Percentiles rank a stretch among this genome's conserved stretches.
phyloP scores from a whole-genome alignment of 2,888 invertebrate genomes.

The Lissocephala sabroskyi region DNA sequence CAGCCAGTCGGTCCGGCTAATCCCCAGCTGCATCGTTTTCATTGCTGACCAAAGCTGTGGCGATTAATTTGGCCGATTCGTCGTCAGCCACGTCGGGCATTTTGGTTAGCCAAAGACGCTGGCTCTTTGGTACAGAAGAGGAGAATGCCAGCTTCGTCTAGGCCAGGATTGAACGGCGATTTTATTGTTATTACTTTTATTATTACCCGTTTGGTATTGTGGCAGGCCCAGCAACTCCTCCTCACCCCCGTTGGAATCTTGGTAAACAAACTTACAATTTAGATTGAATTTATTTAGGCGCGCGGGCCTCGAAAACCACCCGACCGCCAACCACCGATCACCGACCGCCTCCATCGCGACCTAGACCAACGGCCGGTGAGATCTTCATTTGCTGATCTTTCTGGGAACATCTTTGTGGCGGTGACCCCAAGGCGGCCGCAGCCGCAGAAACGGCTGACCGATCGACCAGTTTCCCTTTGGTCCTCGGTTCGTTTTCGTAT shows the following conservation, averaged over 20 bases:
- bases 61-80: constrained; percentile 53
- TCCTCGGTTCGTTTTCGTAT: constrained; percentile 19
- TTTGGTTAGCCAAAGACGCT: constrained; percentile 24
- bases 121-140: no score
- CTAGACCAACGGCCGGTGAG: constrained; percentile 63
- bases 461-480: constrained; percentile 25
- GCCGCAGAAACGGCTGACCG: constrained; percentile 40
- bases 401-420: constrained; percentile 69
- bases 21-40: constrained; percentile 8
- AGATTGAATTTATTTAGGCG: constrained; percentile 66
- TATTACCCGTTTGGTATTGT: constrained; percentile 26
- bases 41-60: constrained; percentile 10
- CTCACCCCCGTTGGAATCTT: no score
- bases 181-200: constrained; percentile 24
- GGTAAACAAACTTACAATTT: constrained; percentile 67
- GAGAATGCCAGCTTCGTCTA: no score
- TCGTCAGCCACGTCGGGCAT: constrained; percentile 22
- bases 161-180: no score
- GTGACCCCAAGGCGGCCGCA: constrained; percentile 47
- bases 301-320: constrained; percentile 22
- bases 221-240: constrained; percentile 1
- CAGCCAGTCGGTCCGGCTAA: not conserved
- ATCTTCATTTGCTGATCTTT: constrained; percentile 70
- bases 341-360: constrained; percentile 16
- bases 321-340: no score